These are phyloP conservation scores for Holocentrus rufus DNA, from an alignment of 2,797 vertebrate genomes.

Conservation along the genomic window DNA sequence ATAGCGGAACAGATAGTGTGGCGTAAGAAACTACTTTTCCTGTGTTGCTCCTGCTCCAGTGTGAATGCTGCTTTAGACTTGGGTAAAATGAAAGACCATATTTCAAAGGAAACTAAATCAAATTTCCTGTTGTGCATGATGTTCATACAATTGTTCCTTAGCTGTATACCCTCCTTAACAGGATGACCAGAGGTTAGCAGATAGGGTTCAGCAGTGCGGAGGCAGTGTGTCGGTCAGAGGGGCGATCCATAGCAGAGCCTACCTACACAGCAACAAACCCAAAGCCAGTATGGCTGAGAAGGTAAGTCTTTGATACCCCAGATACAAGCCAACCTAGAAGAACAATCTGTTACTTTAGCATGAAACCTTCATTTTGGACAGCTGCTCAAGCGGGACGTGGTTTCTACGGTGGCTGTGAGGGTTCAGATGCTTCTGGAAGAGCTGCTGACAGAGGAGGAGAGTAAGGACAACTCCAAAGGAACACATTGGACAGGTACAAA, in stretches of 20 bases:
- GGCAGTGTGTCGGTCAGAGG: conserved; percentile 87
- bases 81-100: background rate
- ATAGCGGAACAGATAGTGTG: too few relatives aligned
- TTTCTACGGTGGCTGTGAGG: conserved; percentile 89
- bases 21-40: too few relatives aligned
- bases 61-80: background rate
- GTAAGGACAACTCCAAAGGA: conserved; percentile 61
- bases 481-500: conserved; percentile 39
- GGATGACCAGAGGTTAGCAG: conserved; percentile 73
- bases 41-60: too few relatives aligned
- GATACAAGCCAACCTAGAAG: background rate
- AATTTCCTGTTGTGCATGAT: background rate
- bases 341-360: background rate
- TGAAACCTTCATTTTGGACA: conserved; percentile 51
- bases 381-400: conserved; percentile 91
- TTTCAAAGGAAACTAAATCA: background rate
- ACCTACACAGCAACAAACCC: conserved; percentile 89
- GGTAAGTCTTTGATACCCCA: conserved; percentile 74
- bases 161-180: conserved; percentile 29
- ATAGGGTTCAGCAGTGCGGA: conserved; percentile 83
- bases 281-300: conserved; percentile 88
- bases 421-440: conserved; percentile 94
- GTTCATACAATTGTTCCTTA: background rate
- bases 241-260: conserved; percentile 88
- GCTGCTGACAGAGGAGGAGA: conserved; percentile 80